Base-by-base conservation (phyloP, 2,797 vertebrate species). In the Coreius guichenoti region DNA sequence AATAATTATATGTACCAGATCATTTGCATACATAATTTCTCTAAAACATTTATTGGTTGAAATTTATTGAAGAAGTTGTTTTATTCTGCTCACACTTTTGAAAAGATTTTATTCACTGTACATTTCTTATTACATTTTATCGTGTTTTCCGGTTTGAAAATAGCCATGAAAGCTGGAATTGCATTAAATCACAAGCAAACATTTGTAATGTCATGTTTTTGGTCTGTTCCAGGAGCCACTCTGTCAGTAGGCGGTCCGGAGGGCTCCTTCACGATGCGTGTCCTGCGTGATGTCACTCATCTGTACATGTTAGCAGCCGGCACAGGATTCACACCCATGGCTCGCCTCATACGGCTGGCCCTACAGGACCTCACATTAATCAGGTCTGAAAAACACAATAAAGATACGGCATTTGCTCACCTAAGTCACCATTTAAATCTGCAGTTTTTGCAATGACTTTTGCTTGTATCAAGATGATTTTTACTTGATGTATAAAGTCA, bases 321-420 rank as follows among this genome's bases (percentile, higher is more conserved):
- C 78, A 99, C 98, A 23, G 98, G 98, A 80, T 96, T 99, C 91
- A 99, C 98, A 5, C 98, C 98, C 47, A 98, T 99, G 98, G 94
- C 96, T 90, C 97, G 97, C 21, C 91, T 99, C 58, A 89, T 99
- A 83, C 91, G 68, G 75, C 90, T 93, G 39, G 92, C 95, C 81
- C 93, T 98, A 16, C 92, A 93, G 86, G 92, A 94, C 78, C 56
- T 93, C 13, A 87, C 83, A 54, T 91, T 54, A 69, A 93, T 98
- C 92, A 95, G 96, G 98, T 99, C 19, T 33, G 43, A 16, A 65
- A 29, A 65, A 47, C 39, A 23, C 43, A 23, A 17, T 5, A 67
- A 67, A 33, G 9, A 80, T 3, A 14, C 36, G 19, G 23, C 83
- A 19, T 87, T 19, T 17, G 3, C 21, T 9, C 31, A 67, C 29